Percentiles rank a stretch among this genome's conserved stretches.
Conservation (phyloP, 2,888 invertebrate genomes). For the Hydropsyche betteni region DNA sequence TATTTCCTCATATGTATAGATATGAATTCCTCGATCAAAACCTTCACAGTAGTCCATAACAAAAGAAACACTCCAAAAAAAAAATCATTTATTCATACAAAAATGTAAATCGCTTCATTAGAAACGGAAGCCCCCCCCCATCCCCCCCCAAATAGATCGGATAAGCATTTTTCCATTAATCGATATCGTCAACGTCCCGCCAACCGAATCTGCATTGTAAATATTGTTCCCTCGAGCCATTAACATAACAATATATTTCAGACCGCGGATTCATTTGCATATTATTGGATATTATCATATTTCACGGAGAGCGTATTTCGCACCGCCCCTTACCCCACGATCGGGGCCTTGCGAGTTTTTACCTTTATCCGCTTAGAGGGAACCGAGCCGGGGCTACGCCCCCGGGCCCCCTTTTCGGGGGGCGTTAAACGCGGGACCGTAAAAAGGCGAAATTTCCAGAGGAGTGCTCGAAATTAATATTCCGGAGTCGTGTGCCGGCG, state of each 20-base stretch:
- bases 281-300: slow-evolving; percentile 42
- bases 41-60: too few species aligned
- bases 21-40: too few species aligned
- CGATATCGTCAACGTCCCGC: background rate
- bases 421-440: too few species aligned
- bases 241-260: slow-evolving; percentile 44
- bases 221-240: slow-evolving; percentile 30
- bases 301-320: slow-evolving; percentile 23
- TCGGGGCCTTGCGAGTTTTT: background rate
- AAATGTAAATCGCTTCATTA: background rate
- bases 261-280: slow-evolving; percentile 40
- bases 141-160: background rate
- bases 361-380: background rate
- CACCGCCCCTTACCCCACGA: background rate
- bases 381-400: background rate
- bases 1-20: too few species aligned
- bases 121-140: too few species aligned
- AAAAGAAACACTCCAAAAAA: too few species aligned
- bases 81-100: background rate
- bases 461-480: too few species aligned
- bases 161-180: slow-evolving; percentile 18
- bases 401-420: too few species aligned
- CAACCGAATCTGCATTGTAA: slow-evolving; percentile 35
- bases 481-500: too few species aligned
- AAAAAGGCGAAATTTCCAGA: too few species aligned